These are phyloP conservation scores for Agrotis ipsilon DNA, from an alignment of 2,888 invertebrate genomes.

Conservation along the genomic window DNA sequence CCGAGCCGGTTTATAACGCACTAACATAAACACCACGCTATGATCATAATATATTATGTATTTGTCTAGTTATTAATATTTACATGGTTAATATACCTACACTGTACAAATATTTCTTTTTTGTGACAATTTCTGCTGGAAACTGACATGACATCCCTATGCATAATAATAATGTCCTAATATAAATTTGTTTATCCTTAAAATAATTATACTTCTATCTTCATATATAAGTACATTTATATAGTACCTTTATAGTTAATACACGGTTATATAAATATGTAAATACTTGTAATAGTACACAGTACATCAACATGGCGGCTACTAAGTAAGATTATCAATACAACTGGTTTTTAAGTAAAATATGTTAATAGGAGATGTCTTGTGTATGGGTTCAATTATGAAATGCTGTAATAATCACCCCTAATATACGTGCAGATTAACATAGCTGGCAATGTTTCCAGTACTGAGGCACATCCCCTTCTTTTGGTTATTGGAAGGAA, in stretches of 20 bases:
- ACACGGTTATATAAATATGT: conserved; percentile 15
- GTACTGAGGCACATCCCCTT: not conserved
- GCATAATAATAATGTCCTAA: conserved; percentile 4
- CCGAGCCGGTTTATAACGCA: conserved; percentile 21
- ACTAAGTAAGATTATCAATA: conserved; percentile 25
- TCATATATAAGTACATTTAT: conserved; percentile 1
- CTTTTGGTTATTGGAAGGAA: too few relatives aligned
- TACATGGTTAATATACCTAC: not conserved
- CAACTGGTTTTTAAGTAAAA: conserved; percentile 17
- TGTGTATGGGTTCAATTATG: not conserved
- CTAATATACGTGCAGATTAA: not conserved
- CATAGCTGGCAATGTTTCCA: not conserved
- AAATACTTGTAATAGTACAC: conserved; percentile 28
- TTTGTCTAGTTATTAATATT: conserved; percentile 9
- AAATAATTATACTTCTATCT: not conserved
- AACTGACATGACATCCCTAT: conserved; percentile 16
- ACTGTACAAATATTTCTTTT: conserved; percentile 4
- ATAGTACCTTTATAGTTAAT: conserved; percentile 3
- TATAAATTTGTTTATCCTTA: conserved; percentile 3
- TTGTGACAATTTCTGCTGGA: not conserved
- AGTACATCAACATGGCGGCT: conserved; percentile 41
- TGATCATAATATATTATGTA: conserved; percentile 10
- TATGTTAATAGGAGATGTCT: not conserved
- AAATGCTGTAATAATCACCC: not conserved
- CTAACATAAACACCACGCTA: conserved; percentile 12